Evolutionary conservation across 2,113 vertebrate genomes (phyloP).

Genomic region (Phainopepla nitens): DNA sequence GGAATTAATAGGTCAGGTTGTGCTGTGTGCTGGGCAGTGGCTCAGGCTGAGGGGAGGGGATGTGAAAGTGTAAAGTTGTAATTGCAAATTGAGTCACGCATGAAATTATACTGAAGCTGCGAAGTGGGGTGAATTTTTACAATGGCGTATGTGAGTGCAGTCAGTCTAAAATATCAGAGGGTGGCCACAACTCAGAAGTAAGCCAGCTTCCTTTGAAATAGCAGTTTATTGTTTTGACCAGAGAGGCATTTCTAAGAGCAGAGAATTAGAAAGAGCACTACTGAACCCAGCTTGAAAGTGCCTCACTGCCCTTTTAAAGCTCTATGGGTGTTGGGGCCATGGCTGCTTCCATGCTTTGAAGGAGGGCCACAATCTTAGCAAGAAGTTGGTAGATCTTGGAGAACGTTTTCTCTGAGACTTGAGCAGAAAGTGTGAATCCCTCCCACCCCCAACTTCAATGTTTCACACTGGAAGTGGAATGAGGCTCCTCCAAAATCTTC

Average conservation of each 20-base stretch:
- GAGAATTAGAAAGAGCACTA: background rate
- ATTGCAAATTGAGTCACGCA: background rate
- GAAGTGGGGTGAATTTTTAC: background rate
- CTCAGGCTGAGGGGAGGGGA: background rate
- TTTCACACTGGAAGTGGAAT: background rate
- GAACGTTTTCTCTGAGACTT: background rate
- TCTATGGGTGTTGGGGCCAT: accelerated
- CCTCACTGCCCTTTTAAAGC: background rate
- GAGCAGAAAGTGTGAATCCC: background rate
- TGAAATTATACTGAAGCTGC: background rate
- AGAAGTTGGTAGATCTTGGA: background rate
- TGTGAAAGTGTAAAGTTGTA: background rate
- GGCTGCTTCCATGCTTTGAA: background rate
- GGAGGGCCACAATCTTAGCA: background rate
- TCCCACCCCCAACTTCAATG: background rate
- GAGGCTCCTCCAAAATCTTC: background rate
- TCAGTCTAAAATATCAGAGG: background rate
- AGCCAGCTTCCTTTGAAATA: background rate
- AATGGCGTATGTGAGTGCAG: background rate
- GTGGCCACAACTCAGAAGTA: background rate
- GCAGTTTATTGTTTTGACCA: background rate
- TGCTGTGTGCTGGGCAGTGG: background rate
- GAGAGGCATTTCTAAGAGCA: background rate
- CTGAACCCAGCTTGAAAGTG: background rate
- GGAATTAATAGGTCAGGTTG: background rate